Percentiles rank a stretch among this genome's conserved stretches.
Evolutionary conservation across 2,888 invertebrate species (phyloP).

Genomic region (Meiosimyza decipiens): DNA sequence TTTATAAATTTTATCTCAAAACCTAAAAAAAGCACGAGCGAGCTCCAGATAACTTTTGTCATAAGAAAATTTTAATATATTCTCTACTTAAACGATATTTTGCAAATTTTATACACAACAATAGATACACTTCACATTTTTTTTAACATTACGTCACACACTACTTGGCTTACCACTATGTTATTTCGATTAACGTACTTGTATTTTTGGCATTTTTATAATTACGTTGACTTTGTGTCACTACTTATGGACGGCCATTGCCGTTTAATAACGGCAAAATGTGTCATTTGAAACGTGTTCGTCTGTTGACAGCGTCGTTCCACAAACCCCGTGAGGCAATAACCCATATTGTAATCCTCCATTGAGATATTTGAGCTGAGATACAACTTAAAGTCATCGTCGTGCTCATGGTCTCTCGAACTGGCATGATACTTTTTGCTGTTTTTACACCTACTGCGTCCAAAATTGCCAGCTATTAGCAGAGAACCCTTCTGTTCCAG

Average conservation of each 20-base stretch:
- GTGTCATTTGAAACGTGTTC: conserved; percentile 85
- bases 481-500: conserved; percentile 80
- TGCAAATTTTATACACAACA: no score
- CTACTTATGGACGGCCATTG: conserved; percentile 69
- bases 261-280: conserved; percentile 86
- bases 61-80: no score
- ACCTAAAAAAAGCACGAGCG: no score
- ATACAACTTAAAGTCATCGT: conserved; percentile 80
- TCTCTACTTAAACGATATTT: no score
- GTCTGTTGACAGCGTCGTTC: conserved; percentile 82
- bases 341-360: conserved; percentile 90
- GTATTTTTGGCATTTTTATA: conserved; percentile 28
- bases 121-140: no score
- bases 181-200: no score
- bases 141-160: no score
- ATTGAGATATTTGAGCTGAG: conserved; percentile 86
- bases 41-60: no score
- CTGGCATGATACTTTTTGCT: conserved; percentile 39
- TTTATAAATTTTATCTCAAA: no score
- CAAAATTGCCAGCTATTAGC: conserved; percentile 77
- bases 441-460: conserved; percentile 43
- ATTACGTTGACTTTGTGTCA: conserved; percentile 50
- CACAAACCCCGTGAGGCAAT: conserved; percentile 87
- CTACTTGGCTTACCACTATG: no score
- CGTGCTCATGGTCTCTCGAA: conserved; percentile 36